Evolutionary conservation across 2,797 vertebrate species (phyloP), one percentile per base, ranked within the genome.

Genomic region (Pangasius macronema): DNA sequence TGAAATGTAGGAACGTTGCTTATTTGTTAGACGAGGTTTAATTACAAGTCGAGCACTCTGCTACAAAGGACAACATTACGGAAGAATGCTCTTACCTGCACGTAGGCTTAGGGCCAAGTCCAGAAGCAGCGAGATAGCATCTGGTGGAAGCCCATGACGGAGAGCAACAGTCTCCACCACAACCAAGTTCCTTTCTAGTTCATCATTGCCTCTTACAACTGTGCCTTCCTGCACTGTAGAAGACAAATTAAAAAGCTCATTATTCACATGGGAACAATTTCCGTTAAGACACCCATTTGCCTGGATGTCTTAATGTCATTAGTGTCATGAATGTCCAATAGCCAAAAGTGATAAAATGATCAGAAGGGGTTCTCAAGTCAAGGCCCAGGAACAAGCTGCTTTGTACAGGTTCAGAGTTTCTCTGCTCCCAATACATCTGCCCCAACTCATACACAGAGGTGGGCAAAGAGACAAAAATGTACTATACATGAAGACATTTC

Each of bases 71-170:
- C 3, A 89, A 61, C 8, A 72, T 51, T 20, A 79, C 3, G 9
- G 2, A 39, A 39, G 20, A 9, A 73, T 73, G 33, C n/a, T 24
- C 93, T 94, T 96, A 99, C 98, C 97, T 91, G 97, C 95, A 85
- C 94, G 96, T 59, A 97, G 96, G 93, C 97, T 97, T 90, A 99
- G 95, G 39, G 92, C 96, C 91, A 96, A 95, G 1, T 95, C 96
- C 88, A 99, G 93, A 92, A 99, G 95, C 3, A 94, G 3, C 42
- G 95, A 94, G 86, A 99, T 93, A 63, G 85, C 95, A 89, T 97
- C 95, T 16, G 98, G 95, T 9, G 95, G 89, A 81, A 99, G 95
- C 11, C 98, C 98, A 87, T 89, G 94, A 83, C 94, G 92, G 90
- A 95, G 94, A 67, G 95, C 97, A 91, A 93, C 87, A 36, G 88